phyloP scores from a whole-genome alignment of 2,113 vertebrate species.

The Hassar affinis region DNA sequence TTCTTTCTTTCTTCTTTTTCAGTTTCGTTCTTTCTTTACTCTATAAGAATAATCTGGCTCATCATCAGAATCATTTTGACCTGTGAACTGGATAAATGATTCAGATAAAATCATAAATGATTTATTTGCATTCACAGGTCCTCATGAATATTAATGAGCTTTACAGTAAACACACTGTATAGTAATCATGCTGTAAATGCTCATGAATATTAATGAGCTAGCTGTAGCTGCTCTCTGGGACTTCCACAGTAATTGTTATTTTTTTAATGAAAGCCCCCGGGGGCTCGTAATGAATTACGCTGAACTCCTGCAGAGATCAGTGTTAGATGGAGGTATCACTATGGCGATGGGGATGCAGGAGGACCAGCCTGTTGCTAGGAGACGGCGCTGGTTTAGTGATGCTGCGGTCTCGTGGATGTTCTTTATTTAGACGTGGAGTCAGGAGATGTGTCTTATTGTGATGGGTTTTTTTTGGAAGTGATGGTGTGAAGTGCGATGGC shows the following conservation, averaged over 20 bases:
- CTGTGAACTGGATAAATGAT: neutral
- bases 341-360: constrained; percentile 39
- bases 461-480: neutral
- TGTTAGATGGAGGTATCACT: constrained; percentile 38
- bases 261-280: neutral
- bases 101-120: no score
- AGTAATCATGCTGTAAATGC: neutral
- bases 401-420: constrained; percentile 29
- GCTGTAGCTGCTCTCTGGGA: neutral
- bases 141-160: neutral
- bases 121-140: no score
- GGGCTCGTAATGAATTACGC: neutral
- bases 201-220: constrained; percentile 10
- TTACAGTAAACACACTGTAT: neutral
- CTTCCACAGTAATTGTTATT: neutral
- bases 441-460: constrained; percentile 28
- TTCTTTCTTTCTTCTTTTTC: no score
- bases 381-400: constrained; percentile 47
- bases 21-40: neutral
- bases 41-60: neutral
- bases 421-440: constrained; percentile 36
- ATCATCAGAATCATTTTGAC: neutral
- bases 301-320: constrained; percentile 6
- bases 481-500: neutral
- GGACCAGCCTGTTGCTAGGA: constrained; percentile 56